Conservation (phyloP, 2,797 vertebrate genomes). For the Amblyopsis hoosieri region DNA sequence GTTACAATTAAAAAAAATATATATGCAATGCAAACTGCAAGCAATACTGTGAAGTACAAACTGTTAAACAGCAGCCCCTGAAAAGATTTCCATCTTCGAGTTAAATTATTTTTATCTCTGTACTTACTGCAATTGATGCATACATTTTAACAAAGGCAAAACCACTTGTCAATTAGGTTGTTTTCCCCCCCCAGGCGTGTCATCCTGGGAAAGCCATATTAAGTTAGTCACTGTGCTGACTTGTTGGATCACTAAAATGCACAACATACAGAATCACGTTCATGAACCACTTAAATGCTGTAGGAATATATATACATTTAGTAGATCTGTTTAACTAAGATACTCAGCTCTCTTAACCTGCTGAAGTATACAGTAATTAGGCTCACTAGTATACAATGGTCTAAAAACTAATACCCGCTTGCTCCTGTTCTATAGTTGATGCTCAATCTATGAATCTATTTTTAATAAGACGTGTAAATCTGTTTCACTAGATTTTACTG, state of each 20-base stretch:
- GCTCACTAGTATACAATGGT: background rate
- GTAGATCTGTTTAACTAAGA: background rate
- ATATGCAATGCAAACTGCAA: constrained; percentile 38
- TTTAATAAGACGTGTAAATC: background rate
- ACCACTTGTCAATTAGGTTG: background rate
- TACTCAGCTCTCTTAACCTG: background rate
- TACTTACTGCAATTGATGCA: background rate
- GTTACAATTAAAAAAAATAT: constrained; percentile 33
- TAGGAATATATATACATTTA: background rate
- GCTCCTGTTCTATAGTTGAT: background rate
- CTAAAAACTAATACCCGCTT: background rate
- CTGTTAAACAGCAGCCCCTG: constrained; percentile 1
- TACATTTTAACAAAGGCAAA: background rate
- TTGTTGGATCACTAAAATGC: background rate
- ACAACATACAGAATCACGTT: background rate
- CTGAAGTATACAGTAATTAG: background rate
- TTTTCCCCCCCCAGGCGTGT: background rate
- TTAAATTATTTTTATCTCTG: constrained; percentile 1
- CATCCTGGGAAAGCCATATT: background rate
- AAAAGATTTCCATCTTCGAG: background rate
- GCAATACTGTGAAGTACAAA: constrained; percentile 48
- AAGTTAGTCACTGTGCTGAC: background rate
- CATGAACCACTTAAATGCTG: background rate
- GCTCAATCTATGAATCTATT: background rate
- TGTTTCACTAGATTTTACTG: background rate